phyloP scores from a whole-genome alignment of 2,888 invertebrate species.

The Xylota segnis region DNA sequence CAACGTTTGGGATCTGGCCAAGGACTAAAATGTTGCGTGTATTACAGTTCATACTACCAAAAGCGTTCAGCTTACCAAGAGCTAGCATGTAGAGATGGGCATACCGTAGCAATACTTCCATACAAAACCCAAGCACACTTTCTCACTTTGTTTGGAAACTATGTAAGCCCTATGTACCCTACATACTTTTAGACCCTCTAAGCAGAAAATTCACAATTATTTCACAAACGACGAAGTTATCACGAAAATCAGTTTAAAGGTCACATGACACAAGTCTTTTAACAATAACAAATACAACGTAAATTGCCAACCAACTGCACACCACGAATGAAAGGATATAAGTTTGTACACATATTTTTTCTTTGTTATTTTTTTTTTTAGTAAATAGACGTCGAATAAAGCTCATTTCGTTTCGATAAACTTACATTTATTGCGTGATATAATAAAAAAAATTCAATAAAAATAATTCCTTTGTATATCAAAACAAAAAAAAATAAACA shows the following conservation, averaged over 20 bases:
- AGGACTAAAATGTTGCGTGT: too few species aligned
- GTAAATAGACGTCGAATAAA: neutral
- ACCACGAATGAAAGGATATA: neutral
- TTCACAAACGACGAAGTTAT: neutral
- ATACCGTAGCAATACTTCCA: too few species aligned
- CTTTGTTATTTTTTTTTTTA: neutral
- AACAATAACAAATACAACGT: neutral
- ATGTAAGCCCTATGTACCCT: too few species aligned
- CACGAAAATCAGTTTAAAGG: neutral
- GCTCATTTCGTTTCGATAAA: neutral
- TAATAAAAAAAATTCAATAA: neutral
- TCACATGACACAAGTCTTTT: neutral
- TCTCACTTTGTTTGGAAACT: too few species aligned
- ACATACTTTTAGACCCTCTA: too few species aligned
- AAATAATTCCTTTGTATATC: neutral
- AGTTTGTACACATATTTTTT: neutral
- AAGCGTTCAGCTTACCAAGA: too few species aligned
- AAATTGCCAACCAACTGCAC: neutral
- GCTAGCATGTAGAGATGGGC: too few species aligned
- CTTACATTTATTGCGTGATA: neutral
- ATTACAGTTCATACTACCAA: too few species aligned
- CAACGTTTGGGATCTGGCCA: too few species aligned
- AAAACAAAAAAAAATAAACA: too few species aligned
- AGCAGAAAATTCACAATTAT: too few species aligned
- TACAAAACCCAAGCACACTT: too few species aligned